Conservation (phyloP, 2,113 vertebrate species). For the Phrynosoma blainvillii region DNA sequence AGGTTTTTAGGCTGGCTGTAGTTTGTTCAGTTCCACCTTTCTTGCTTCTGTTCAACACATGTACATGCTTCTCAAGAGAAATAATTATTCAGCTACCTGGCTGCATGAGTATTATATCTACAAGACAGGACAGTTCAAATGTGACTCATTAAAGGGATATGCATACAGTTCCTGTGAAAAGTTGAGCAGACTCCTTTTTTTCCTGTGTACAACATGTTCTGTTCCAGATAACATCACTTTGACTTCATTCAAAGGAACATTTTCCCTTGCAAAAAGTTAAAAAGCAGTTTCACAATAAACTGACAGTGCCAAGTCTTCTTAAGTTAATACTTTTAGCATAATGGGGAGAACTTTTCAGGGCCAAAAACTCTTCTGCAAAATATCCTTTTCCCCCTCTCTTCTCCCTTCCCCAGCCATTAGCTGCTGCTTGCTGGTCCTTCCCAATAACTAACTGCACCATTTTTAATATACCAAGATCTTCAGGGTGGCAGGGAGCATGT, state of each 20-base stretch:
- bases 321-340: not conserved
- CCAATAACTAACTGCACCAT: not conserved
- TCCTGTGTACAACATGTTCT: constrained; percentile 37
- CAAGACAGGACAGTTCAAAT: constrained; percentile 11
- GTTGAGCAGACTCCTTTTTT: constrained; percentile 49
- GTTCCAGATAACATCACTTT: constrained; percentile 29
- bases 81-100: not conserved
- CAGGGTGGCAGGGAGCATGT: not conserved
- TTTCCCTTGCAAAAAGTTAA: constrained; percentile 27
- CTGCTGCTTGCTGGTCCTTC: not conserved
- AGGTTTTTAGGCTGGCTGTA: not conserved
- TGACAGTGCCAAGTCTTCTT: not conserved
- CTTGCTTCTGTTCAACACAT: not conserved
- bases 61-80: not conserved
- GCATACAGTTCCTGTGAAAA: constrained; percentile 41
- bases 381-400: not conserved
- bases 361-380: not conserved
- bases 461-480: not conserved
- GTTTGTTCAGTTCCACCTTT: constrained; percentile 19
- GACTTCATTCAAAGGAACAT: constrained; percentile 16
- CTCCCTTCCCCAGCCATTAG: not conserved
- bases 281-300: constrained; percentile 30
- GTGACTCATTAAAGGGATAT: constrained; percentile 14
- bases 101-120: constrained; percentile 31
- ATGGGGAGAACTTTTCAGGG: not conserved